These are phyloP conservation scores for Cyprinodon tularosa DNA, from an alignment of 2,113 vertebrate genomes.

Conservation along the genomic window DNA sequence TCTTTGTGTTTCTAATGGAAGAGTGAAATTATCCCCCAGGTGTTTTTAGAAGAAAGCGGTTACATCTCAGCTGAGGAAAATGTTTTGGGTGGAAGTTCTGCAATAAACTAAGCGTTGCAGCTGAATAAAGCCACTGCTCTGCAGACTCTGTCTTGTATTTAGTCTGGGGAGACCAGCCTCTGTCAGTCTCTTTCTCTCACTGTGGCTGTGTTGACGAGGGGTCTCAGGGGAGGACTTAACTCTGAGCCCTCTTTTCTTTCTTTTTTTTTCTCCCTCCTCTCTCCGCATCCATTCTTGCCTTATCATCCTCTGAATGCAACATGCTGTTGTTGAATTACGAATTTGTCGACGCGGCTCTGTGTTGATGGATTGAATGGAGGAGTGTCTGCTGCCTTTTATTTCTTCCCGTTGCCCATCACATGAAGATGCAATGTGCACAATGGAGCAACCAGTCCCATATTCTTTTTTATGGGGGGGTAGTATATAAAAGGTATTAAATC, in stretches of 20 bases:
- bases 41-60: slow-evolving; percentile 34
- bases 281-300: slow-evolving; percentile 48
- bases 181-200: slow-evolving; percentile 67
- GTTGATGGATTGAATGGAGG: slow-evolving; percentile 19
- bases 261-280: slow-evolving; percentile 15
- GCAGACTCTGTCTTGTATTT: slow-evolving; percentile 59
- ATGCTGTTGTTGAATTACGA: slow-evolving; percentile 51
- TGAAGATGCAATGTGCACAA: background rate
- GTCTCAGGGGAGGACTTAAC: slow-evolving; percentile 71
- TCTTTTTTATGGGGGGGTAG: too few species aligned
- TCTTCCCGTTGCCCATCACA: slow-evolving; percentile 4
- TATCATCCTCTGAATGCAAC: slow-evolving; percentile 50
- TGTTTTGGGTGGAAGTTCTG: slow-evolving; percentile 61
- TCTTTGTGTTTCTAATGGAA: too few species aligned
- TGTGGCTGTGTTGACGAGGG: slow-evolving; percentile 56
- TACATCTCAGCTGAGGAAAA: slow-evolving; percentile 29
- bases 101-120: slow-evolving; percentile 40
- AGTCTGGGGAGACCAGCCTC: slow-evolving; percentile 63
- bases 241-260: slow-evolving; percentile 58
- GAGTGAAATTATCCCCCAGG: too few species aligned
- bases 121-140: slow-evolving; percentile 43
- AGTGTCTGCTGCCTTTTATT: slow-evolving; percentile 9
- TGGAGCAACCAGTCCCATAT: background rate
- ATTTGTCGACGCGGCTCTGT: slow-evolving; percentile 40
- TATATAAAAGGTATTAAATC: slow-evolving; percentile 26